Base-by-base conservation (phyloP, 1,140 invertebrate species). In the Homarus americanus region DNA sequence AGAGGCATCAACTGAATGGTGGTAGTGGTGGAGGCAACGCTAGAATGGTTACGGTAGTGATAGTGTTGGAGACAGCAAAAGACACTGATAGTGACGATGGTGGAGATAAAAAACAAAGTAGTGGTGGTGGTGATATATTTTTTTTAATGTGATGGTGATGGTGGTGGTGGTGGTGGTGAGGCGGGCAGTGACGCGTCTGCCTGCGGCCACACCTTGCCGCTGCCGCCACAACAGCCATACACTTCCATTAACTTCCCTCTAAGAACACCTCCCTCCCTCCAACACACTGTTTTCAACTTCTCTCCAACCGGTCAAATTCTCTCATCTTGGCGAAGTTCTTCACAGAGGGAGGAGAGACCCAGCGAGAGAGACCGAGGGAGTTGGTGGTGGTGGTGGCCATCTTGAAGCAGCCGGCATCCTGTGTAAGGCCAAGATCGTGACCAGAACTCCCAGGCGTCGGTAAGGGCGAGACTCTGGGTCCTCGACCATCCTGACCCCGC, bases 351-450 rank as follows among this genome's bases (percentile, higher is more conserved):
- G n/a, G n/a, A n/a, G n/a, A n/a, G n/a, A 4, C 53, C 17, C 0
- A 12, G 17, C 15, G 53, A 58, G 53, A 20, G 12, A 58, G 53
- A 12, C 12, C 10, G 17, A 58, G 53, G n/a, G 53, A 58, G 17
- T 58, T 15, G 10, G 75, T 78, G 10, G 75, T 78, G 36, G 15
- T 9, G 78, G 78, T 53, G 41, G 44, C 78, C 78, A 80, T 80
- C 78, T 80, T 80, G 44, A 17, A 80, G 24, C 41, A 44, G 24
- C 32, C 38, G 76, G 76, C 40, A 44, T 28, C 49, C 78, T 53
- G 38, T 12, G 78, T 63, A 5, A 72, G 82, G 82, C 82, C 82
- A 84, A 84, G 34, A 72, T 84, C 82, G 82, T 84, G 82, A 84
- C 82, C 66, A 72, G 36, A 44, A 49, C 63, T 84, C 38, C 36